Evolutionary conservation across 2,797 vertebrate species (phyloP), one percentile per base, ranked within the genome.

Genomic region (Pelodytes ibericus): DNA sequence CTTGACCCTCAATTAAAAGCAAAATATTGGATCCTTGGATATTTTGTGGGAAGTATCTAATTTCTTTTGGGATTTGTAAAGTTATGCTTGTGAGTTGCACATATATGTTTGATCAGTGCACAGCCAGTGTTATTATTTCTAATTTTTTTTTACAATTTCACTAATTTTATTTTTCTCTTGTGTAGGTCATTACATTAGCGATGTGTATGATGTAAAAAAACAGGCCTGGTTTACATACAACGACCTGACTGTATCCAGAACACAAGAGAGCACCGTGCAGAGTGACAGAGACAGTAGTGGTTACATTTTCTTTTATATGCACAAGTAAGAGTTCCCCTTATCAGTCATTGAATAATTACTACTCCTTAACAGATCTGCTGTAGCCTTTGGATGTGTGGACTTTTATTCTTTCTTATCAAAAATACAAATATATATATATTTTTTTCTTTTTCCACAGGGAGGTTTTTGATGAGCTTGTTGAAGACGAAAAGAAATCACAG

Each of bases 291-390:
- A 99, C 86, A 87, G 96, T 67, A 99, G 96, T 0, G 97, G 97
- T 72, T 99, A 99, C 83, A 99, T 99, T 83, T 99, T 99, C 86
- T 99, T 99, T 88, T 99, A 99, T 84, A 98, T 99, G 95, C 96
- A 99, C 90, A 99, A 94, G 98, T 99, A 89, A 90, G 76, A 20
- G n/a, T 39, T 44, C 4, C 10, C 24, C 36, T 56, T 57, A 70
- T 82, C n/a, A n/a, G n/a, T 79, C 1, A 75, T 33, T n/a, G 5
- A 18, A n/a, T n/a, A n/a, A n/a, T n/a, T n/a, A n/a, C n/a, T n/a
- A n/a, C n/a, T n/a, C n/a, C n/a, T n/a, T n/a, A n/a, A n/a, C n/a
- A n/a, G n/a, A n/a, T n/a, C n/a, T n/a, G n/a, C n/a, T n/a, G n/a
- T n/a, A n/a, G n/a, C n/a, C n/a, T n/a, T n/a, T n/a, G n/a, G n/a